Percentiles rank a stretch among this genome's conserved stretches.
These are phyloP conservation scores for Cryptoblepharus egeriae DNA, from an alignment of 2,797 vertebrate species.

Conservation along the genomic window DNA sequence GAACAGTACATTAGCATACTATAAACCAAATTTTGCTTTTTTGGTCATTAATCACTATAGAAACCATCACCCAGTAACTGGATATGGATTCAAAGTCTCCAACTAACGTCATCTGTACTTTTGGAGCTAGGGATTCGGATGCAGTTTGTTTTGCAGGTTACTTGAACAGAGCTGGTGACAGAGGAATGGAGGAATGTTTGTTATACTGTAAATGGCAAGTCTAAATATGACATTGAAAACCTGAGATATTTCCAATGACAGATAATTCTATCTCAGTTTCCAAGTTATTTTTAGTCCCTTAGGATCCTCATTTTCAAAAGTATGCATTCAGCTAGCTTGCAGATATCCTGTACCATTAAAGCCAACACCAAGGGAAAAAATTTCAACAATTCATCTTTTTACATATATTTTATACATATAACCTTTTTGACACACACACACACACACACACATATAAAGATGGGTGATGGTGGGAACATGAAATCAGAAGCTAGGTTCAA, in stretches of 20 bases:
- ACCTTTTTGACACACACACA: too few relatives aligned
- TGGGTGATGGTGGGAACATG: too few relatives aligned
- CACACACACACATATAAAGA: too few relatives aligned
- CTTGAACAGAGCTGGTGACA: constrained; percentile 19
- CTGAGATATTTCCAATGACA: neutral
- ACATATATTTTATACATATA: too few relatives aligned
- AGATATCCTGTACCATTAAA: too few relatives aligned
- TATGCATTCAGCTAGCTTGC: too few relatives aligned
- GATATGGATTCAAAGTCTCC: constrained; percentile 35
- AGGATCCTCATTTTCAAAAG: too few relatives aligned
- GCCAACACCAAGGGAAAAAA: too few relatives aligned
- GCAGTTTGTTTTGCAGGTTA: constrained; percentile 11
- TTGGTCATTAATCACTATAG: constrained; percentile 47
- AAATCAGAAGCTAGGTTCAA: too few relatives aligned
- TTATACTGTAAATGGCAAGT: constrained; percentile 3
- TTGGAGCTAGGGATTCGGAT: constrained; percentile 26
- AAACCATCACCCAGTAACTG: constrained; percentile 43
- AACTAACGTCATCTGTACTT: constrained; percentile 15
- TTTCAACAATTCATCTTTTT: too few relatives aligned
- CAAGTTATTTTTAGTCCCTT: too few relatives aligned
- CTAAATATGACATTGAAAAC: neutral
- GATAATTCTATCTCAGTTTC: neutral
- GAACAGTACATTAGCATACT: constrained; percentile 30
- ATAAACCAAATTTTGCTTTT: constrained; percentile 24
- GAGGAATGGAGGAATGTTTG: neutral